Conservation (phyloP, 1,140 invertebrate species). For the Glossosoma conforme region DNA sequence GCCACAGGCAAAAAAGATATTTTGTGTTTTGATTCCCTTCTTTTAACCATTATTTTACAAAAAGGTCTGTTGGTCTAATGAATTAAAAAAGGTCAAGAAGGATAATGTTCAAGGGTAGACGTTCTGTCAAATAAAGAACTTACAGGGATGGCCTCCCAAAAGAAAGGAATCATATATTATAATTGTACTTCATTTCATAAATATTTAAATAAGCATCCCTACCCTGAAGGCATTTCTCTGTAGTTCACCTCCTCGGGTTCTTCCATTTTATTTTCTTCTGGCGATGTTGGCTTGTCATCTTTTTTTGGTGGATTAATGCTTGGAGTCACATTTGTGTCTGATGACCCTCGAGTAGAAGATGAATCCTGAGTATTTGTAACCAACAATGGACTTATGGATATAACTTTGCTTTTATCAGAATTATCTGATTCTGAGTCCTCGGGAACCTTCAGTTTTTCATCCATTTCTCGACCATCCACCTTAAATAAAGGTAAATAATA, state of each 20-base stretch:
- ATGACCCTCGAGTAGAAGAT: slow-evolving; percentile 38
- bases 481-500: slow-evolving; percentile 44
- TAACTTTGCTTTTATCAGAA: slow-evolving; percentile 58
- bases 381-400: slow-evolving; percentile 41
- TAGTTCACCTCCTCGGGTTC: slow-evolving; percentile 52
- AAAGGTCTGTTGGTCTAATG: no score
- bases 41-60: no score
- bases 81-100: no score
- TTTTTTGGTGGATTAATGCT: slow-evolving; percentile 42
- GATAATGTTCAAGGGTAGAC: no score
- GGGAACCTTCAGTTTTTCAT: slow-evolving; percentile 60
- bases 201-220: no score
- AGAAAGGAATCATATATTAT: no score
- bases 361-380: slow-evolving; percentile 48
- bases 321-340: slow-evolving; percentile 16
- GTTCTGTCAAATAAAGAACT: no score
- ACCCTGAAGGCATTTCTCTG: slow-evolving; percentile 50
- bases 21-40: no score
- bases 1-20: no score
- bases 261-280: slow-evolving; percentile 47
- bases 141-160: no score
- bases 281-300: slow-evolving; percentile 45
- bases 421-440: slow-evolving; percentile 61
- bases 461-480: slow-evolving; percentile 64
- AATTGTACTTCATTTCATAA: no score